Evolutionary conservation across 2,113 vertebrate species (phyloP), one percentile per base, ranked within the genome.

Genomic region (Cynopterus brachyotis): DNA sequence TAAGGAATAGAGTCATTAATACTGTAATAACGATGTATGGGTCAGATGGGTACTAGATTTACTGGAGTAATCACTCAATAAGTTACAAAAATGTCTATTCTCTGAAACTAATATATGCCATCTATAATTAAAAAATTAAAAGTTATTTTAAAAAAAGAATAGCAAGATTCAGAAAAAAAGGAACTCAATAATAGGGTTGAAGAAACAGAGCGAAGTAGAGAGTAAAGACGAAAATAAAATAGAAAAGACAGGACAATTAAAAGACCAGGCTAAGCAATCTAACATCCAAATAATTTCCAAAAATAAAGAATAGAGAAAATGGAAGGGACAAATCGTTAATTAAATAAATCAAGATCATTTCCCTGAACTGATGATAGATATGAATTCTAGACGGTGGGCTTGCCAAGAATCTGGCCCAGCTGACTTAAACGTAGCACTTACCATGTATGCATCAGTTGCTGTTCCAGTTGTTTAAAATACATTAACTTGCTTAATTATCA

Each of bases 271-370:
- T 20, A 90, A 66, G 4, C 60, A 76, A 78, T 84, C n/a, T 32
- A 69, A 84, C 28, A 84, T 84, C 26, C 53, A 42, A 78, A 84
- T 60, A 84, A 84, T 96, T 95, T 91, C 30, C 30, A 72, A 37
- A 76, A 60, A 78, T 13, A 76, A 26, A 84, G 6, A 96, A 73
- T 28, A 94, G 57, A 92, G n/a, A 53, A 70, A 87, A 60, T 55
- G 28, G 45, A 62, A 72, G 22, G n/a, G 62, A 76, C 64, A 69
- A 80, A 32, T 47, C 24, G 91, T 59, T 10, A 81, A 69, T 57
- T 30, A 95, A 89, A 81, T 53, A 87, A 96, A 78, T 60, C 75
- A 94, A 57, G 64, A 87, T 69, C 20, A 90, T 72, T 70, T 8
- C 40, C 11, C 32, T 90, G 47, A 94, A 30, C 2, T n/a, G 40